These are phyloP conservation scores for Endomychus coccineus DNA, from an alignment of 2,888 invertebrate genomes.

Conservation along the genomic window DNA sequence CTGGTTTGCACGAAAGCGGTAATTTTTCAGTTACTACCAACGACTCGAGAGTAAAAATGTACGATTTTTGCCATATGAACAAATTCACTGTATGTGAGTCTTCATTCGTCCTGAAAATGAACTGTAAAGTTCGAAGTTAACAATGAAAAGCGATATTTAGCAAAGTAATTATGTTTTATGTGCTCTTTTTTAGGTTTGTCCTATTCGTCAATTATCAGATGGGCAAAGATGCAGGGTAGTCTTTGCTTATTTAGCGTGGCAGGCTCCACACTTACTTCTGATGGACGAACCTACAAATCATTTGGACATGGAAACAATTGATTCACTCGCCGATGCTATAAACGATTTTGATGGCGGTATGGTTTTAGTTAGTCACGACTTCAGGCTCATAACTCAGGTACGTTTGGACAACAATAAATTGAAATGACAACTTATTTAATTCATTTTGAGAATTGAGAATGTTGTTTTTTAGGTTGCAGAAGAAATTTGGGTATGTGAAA, in stretches of 20 bases:
- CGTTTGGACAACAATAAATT: conserved; percentile 17
- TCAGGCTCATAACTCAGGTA: conserved; percentile 97
- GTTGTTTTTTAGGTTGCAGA: conserved; percentile 75
- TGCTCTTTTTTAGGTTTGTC: conserved; percentile 70
- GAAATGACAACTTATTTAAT: conserved; percentile 3
- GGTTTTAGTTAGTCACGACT: conserved; percentile 99
- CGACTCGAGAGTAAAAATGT: too few relatives aligned
- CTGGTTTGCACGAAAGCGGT: too few relatives aligned
- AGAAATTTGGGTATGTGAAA: conserved; percentile 99
- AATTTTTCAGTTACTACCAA: too few relatives aligned
- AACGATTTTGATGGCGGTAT: conserved; percentile 98
- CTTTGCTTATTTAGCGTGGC: conserved; percentile 98
- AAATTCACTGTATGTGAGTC: too few relatives aligned
- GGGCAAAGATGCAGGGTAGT: conserved; percentile 98
- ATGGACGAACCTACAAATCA: conserved; percentile 87
- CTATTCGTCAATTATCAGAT: conserved; percentile 91
- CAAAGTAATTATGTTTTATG: too few relatives aligned
- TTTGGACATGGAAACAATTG: conserved; percentile 96
- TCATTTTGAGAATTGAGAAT: conserved; percentile 6
- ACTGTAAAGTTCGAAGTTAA: too few relatives aligned
- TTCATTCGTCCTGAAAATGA: too few relatives aligned
- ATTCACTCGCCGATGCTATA: conserved; percentile 94
- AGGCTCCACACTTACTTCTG: conserved; percentile 88
- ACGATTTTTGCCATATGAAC: too few relatives aligned
- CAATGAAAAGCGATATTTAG: too few relatives aligned